Evolutionary conservation across 1,140 invertebrate genomes (phyloP).

Genomic region (Drosophila erecta): DNA sequence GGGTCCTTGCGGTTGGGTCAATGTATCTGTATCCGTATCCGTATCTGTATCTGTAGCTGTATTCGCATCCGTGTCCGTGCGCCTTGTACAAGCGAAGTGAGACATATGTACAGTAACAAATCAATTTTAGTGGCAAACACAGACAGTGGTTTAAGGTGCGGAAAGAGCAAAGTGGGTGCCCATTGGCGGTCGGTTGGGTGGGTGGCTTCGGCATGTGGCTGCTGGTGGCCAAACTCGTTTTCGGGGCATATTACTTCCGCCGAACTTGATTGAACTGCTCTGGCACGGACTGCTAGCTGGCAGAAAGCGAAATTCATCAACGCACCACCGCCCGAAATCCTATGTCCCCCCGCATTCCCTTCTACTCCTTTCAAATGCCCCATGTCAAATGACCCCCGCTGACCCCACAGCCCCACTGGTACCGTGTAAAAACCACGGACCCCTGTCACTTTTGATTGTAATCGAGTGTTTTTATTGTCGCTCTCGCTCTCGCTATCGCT

Average conservation of each 20-base stretch:
- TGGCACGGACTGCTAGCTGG: slow-evolving; percentile 14
- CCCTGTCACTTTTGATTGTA: slow-evolving; percentile 81
- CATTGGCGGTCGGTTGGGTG: neutral
- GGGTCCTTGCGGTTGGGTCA: slow-evolving; percentile 21
- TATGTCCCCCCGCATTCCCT: neutral
- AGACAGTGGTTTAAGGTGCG: neutral
- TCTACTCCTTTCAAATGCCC: no score
- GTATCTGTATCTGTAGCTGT: neutral
- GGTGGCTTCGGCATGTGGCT: neutral
- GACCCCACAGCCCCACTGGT: neutral
- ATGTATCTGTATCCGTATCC: neutral
- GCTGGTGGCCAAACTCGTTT: slow-evolving; percentile 41
- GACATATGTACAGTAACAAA: slow-evolving; percentile 79
- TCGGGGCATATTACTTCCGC: slow-evolving; percentile 73
- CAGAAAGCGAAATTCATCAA: slow-evolving; percentile 59
- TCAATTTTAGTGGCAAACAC: slow-evolving; percentile 71
- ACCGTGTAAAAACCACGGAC: slow-evolving; percentile 24
- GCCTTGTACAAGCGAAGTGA: slow-evolving; percentile 53
- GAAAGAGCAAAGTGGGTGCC: neutral
- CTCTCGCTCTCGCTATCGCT: slow-evolving; percentile 16
- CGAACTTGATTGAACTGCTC: slow-evolving; percentile 61
- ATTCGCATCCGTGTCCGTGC: slow-evolving; percentile 16
- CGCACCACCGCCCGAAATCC: slow-evolving; percentile 26
- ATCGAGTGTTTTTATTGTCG: slow-evolving; percentile 73
- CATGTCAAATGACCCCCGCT: neutral